Evolutionary conservation across 2,797 vertebrate genomes (phyloP).

Genomic region (Lacerta agilis): DNA sequence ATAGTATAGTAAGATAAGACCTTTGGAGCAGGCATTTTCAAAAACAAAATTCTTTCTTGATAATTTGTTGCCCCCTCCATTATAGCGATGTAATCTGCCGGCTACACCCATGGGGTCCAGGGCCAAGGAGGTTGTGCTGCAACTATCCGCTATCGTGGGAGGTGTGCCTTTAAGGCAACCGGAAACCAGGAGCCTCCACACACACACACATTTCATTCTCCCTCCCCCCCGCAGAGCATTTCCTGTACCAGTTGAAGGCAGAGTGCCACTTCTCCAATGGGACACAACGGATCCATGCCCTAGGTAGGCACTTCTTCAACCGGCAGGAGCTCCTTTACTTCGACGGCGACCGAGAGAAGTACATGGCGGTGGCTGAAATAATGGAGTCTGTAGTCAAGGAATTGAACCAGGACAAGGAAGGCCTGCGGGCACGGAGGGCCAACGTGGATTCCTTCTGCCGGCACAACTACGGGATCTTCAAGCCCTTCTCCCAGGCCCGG

Average conservation of each 20-base stretch:
- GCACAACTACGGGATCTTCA: background rate
- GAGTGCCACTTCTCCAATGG: background rate
- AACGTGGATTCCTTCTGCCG: fast-evolving
- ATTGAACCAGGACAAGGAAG: background rate
- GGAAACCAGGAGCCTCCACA: too few species aligned
- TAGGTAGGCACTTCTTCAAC: background rate
- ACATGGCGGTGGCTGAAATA: background rate
- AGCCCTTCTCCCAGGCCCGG: background rate
- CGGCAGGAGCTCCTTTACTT: background rate
- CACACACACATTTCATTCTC: fast-evolving
- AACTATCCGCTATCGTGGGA: too few species aligned
- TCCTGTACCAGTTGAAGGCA: fast-evolving
- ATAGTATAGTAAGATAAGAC: too few species aligned
- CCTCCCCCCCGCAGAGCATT: background rate
- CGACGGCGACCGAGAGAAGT: background rate
- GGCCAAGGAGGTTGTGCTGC: too few species aligned
- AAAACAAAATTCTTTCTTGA: too few species aligned
- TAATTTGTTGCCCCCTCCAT: too few species aligned
- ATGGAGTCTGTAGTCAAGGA: fast-evolving
- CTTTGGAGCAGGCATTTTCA: too few species aligned
- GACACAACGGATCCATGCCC: background rate
- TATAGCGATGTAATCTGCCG: too few species aligned
- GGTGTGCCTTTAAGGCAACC: too few species aligned
- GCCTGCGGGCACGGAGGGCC: fast-evolving
- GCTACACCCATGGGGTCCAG: too few species aligned